Conservation (phyloP, 1,140 invertebrate species). For the Bradysia coprophila region DNA sequence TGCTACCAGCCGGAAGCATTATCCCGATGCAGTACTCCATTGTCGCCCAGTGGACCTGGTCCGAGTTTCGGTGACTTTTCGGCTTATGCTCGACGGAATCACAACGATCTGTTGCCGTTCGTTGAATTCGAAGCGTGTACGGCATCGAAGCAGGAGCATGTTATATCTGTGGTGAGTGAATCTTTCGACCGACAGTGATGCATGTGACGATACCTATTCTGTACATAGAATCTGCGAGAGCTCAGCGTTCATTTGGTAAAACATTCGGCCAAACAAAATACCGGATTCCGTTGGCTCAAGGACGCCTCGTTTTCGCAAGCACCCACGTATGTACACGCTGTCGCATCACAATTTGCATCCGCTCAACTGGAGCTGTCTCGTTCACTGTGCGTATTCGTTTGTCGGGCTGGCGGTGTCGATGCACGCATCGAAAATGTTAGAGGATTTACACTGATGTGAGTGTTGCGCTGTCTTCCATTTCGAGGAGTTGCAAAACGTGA, state of each 20-base stretch:
- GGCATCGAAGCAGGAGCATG: constrained; percentile 69
- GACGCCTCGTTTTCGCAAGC: constrained; percentile 28
- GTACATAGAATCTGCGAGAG: constrained; percentile 50
- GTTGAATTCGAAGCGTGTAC: constrained; percentile 67
- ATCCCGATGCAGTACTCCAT: constrained; percentile 61
- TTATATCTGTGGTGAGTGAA: constrained; percentile 53
- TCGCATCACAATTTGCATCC: constrained; percentile 58
- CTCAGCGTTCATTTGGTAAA: constrained; percentile 65
- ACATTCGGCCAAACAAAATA: constrained; percentile 28
- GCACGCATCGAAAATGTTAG: constrained; percentile 42
- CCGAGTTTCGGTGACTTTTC: constrained; percentile 29
- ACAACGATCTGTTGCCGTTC: constrained; percentile 46
- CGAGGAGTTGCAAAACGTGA: no score
- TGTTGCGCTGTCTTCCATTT: constrained; percentile 4
- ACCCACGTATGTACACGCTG: constrained; percentile 57
- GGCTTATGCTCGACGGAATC: constrained; percentile 15
- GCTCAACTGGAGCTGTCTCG: constrained; percentile 61
- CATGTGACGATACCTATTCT: neutral
- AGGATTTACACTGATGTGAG: constrained; percentile 60
- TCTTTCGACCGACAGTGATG: no score
- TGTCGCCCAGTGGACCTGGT: constrained; percentile 42
- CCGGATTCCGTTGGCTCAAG: constrained; percentile 24
- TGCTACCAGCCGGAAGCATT: constrained; percentile 72
- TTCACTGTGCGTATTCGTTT: constrained; percentile 52
- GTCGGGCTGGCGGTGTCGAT: constrained; percentile 42